Evolutionary conservation across 2,888 invertebrate species (phyloP).

Genomic region (Octodonta nipae): DNA sequence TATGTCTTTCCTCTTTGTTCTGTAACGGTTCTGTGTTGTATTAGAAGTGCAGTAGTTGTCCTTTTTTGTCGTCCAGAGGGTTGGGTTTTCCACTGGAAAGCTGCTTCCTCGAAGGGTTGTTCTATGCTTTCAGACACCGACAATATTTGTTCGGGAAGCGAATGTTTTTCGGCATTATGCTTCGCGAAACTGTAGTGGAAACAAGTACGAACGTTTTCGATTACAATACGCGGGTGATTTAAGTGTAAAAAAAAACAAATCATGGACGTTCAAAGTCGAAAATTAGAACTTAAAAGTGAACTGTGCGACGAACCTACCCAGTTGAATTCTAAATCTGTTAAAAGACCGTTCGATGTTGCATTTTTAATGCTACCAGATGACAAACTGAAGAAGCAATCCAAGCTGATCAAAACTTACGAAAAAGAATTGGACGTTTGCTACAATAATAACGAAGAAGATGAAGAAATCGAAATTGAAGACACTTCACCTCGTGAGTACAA

Average conservation of each 20-base stretch:
- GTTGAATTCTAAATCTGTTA: slow-evolving; percentile 34
- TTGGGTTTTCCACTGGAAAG: too few relatives aligned
- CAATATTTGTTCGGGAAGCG: slow-evolving; percentile 35
- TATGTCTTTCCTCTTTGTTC: slow-evolving; percentile 17
- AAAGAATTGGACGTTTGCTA: slow-evolving; percentile 16
- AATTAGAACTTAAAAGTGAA: slow-evolving; percentile 37
- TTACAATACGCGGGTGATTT: too few relatives aligned
- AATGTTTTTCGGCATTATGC: slow-evolving; percentile 36
- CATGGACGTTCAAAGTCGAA: slow-evolving; percentile 49
- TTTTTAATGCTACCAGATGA: slow-evolving; percentile 82
- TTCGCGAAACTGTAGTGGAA: slow-evolving; percentile 30
- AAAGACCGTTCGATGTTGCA: slow-evolving; percentile 80
- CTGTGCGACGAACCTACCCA: slow-evolving; percentile 28
- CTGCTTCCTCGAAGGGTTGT: slow-evolving; percentile 30
- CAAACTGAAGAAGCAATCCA: slow-evolving; percentile 46
- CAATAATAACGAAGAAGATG: slow-evolving; percentile 26
- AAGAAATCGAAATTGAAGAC: slow-evolving; percentile 29
- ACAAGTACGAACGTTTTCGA: too few relatives aligned
- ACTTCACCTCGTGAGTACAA: slow-evolving; percentile 18
- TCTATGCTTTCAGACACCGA: slow-evolving; percentile 31
- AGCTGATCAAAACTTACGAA: slow-evolving; percentile 34
- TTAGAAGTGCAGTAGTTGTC: too few relatives aligned
- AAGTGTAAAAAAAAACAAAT: too few relatives aligned
- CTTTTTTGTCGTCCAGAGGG: neutral
- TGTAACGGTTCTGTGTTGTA: slow-evolving; percentile 1